Base-by-base conservation (phyloP, 2,113 vertebrate species). In the Notothenia coriiceps region DNA sequence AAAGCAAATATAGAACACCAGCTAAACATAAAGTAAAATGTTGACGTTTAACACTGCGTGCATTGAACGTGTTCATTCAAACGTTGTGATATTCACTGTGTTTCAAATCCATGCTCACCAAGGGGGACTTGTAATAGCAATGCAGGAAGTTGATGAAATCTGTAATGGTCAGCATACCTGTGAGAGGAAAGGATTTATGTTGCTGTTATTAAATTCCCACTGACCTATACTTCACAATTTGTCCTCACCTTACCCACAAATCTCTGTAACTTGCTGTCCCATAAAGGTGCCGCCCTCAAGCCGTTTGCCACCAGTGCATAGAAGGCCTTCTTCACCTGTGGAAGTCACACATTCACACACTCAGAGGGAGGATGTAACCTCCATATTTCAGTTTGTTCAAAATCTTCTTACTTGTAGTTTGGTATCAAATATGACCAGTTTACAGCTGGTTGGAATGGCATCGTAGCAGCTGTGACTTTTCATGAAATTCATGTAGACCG, bases 131-230 rank as follows among this genome's bases (percentile, higher is more conserved):
- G 92, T 99, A 99, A 89, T 98, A 99, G 57, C 96, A 96, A 50
- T 99, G 98, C 18, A 99, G 95, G 88, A 99, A 98, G 89, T 98
- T 95, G 95, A 99, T 99, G 93, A 99, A 99, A 90, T 99, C 98
- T 0, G 98, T 99, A 91, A 99, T 99, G 20, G 98, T 99, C 91
- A 99, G 95, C 98, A 99, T 99, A 12, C 98, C 98, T 99, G 91
- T 0, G 9, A 51, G 17, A 25, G 52, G 57, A 77, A 63, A 20
- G 0, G 1, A 74, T 56, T 70, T 9, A 15, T 5, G 44, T 64
- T 40, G 2, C 29, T 2, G n/a, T 64, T 51, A 57, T 18, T 29
- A 22, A 12, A 57, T 55, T 10, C 0, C 35, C 1, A 63, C 9
- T 1, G 5, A 3, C 0, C 0, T 10, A 14, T 40, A 40, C 6